Evolutionary conservation across 2,113 vertebrate genomes (phyloP).

Genomic region (Xiphophorus maculatus): DNA sequence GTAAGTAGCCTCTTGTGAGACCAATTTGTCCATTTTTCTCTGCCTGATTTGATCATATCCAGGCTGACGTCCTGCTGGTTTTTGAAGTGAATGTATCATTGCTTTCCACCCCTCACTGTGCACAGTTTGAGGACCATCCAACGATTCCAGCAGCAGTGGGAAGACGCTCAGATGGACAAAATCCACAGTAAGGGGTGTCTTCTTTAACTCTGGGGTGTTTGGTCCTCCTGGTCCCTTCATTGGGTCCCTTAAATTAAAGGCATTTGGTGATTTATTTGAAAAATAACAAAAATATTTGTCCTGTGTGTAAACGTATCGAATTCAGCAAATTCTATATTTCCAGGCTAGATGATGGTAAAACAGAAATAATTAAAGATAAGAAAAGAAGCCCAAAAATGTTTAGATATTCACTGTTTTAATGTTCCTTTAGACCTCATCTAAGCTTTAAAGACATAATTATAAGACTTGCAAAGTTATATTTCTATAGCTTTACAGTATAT

Average conservation of each 20-base stretch:
- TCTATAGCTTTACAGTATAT: no score
- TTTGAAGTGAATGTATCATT: slow-evolving; percentile 24
- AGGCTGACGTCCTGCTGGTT: background rate
- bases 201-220: slow-evolving; percentile 28
- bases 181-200: slow-evolving; percentile 37
- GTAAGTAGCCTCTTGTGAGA: background rate
- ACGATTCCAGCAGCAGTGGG: background rate
- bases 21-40: background rate
- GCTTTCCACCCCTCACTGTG: slow-evolving; percentile 15
- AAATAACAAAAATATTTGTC: no score
- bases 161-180: slow-evolving; percentile 2
- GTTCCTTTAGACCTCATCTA: no score
- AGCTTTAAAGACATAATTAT: no score
- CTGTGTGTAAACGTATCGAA: no score
- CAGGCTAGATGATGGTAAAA: no score
- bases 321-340: no score
- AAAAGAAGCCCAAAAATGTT: no score
- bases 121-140: background rate
- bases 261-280: background rate
- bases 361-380: no score
- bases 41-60: slow-evolving; percentile 8
- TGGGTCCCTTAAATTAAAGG: slow-evolving; percentile 33
- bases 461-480: no score
- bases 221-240: slow-evolving; percentile 14
- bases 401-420: no score